Evolutionary conservation across 2,113 vertebrate species (phyloP).

Genomic region (Eira barbara): DNA sequence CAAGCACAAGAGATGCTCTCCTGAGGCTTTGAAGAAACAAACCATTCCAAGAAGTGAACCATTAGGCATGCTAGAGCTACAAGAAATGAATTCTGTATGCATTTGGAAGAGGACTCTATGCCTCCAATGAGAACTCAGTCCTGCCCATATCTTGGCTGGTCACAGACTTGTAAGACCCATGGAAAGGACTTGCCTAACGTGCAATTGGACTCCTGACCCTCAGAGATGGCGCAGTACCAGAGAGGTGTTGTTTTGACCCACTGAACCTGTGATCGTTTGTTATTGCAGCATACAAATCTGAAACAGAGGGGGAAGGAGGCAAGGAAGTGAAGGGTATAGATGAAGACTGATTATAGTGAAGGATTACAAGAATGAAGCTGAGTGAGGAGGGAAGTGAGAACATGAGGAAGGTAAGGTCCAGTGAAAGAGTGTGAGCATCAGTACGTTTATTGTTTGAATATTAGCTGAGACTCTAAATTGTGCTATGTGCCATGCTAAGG

Average conservation of each 20-base stretch:
- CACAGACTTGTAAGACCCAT: neutral
- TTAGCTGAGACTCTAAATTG: neutral
- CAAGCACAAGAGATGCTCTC: neutral
- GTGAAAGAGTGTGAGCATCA: neutral
- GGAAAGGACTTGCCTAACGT: neutral
- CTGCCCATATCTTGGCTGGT: rapidly evolving
- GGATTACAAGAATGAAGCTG: neutral
- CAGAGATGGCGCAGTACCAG: neutral
- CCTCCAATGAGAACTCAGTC: too few species aligned
- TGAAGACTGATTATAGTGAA: neutral
- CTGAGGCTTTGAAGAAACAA: neutral
- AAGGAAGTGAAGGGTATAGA: neutral
- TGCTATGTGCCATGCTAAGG: too few species aligned
- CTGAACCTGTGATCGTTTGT: neutral
- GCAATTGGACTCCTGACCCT: neutral
- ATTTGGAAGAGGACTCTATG: neutral
- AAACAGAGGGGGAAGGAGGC: neutral
- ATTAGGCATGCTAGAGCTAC: neutral
- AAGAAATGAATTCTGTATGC: neutral
- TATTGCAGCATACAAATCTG: neutral
- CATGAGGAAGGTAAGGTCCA: neutral
- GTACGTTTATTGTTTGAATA: neutral
- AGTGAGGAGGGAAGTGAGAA: neutral
- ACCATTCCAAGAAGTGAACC: neutral
- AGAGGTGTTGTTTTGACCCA: neutral